A percentile compares a stretch with the other conserved stretches of the same genome.
Evolutionary conservation across 2,888 invertebrate species (phyloP).

Genomic region (Agriopis marginaria): DNA sequence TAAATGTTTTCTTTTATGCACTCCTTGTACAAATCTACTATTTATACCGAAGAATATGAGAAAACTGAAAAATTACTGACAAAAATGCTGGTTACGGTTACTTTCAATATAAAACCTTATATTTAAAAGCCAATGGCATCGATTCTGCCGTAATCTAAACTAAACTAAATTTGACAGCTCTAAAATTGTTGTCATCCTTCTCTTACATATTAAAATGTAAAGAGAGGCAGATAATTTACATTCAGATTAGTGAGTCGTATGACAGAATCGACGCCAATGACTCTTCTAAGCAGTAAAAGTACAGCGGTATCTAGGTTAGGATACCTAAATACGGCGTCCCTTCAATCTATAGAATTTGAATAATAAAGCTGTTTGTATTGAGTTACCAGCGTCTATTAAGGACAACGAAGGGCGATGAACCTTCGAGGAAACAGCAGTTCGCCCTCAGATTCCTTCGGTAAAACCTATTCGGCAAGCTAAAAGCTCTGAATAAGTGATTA

Average conservation of each 20-base stretch:
- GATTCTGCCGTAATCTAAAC: too few species aligned
- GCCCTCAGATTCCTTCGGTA: conserved; percentile 6
- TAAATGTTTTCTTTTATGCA: too few species aligned
- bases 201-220: too few species aligned
- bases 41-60: neutral
- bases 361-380: conserved; percentile 34
- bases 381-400: conserved; percentile 34
- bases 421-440: conserved; percentile 20
- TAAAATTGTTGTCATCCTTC: too few species aligned
- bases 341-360: conserved; percentile 27
- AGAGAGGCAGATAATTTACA: too few species aligned
- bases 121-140: neutral
- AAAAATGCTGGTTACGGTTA: neutral
- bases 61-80: neutral
- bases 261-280: too few species aligned
- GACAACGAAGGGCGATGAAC: conserved; percentile 33
- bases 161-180: too few species aligned
- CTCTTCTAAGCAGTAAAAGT: conserved; percentile 17
- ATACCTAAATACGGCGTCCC: conserved; percentile 26
- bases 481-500: conserved; percentile 19
- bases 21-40: neutral
- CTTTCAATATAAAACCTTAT: too few species aligned
- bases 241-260: too few species aligned
- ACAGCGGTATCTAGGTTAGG: conserved; percentile 19
- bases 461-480: conserved; percentile 12